A percentile compares a stretch with the other conserved stretches of the same genome.
Evolutionary conservation across 2,888 invertebrate species (phyloP).

Genomic region (Iselma pallidipennis): DNA sequence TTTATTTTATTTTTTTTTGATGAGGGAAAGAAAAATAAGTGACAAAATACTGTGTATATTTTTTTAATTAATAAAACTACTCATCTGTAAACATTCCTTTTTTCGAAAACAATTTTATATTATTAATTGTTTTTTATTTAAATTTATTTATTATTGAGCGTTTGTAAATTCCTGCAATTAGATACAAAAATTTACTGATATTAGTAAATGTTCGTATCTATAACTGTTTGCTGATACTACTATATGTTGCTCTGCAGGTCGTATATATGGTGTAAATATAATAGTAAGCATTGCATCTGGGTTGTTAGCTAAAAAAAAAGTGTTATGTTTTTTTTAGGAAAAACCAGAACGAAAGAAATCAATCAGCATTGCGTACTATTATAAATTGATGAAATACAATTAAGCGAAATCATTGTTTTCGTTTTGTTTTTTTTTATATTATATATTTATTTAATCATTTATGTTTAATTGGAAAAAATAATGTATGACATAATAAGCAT

Average conservation of each 20-base stretch:
- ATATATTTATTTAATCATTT: slow-evolving; percentile 46
- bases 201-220: slow-evolving; percentile 12
- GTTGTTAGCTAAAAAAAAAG: slow-evolving; percentile 13
- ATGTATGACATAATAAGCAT: slow-evolving; percentile 49
- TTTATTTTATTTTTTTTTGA: slow-evolving; percentile 17
- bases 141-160: slow-evolving; percentile 20
- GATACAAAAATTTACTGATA: slow-evolving; percentile 8
- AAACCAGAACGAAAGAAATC: background rate
- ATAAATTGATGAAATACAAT: slow-evolving; percentile 10
- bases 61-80: slow-evolving; percentile 11
- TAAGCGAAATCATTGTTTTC: slow-evolving; percentile 26
- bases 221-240: slow-evolving; percentile 20
- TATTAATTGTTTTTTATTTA: background rate
- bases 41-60: slow-evolving; percentile 7
- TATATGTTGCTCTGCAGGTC: slow-evolving; percentile 29
- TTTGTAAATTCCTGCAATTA: slow-evolving; percentile 32
- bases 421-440: slow-evolving; percentile 7
- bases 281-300: slow-evolving; percentile 26
- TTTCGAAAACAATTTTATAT: background rate
- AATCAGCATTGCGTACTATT: slow-evolving; percentile 27
- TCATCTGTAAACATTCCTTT: slow-evolving; percentile 15
- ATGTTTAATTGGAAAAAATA: slow-evolving; percentile 42
- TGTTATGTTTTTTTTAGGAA: too few relatives aligned
- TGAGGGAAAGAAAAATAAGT: slow-evolving; percentile 21
- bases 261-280: slow-evolving; percentile 24